These are phyloP conservation scores for Orchesellides sinensis DNA, from an alignment of 2,888 invertebrate genomes.

Conservation along the genomic window DNA sequence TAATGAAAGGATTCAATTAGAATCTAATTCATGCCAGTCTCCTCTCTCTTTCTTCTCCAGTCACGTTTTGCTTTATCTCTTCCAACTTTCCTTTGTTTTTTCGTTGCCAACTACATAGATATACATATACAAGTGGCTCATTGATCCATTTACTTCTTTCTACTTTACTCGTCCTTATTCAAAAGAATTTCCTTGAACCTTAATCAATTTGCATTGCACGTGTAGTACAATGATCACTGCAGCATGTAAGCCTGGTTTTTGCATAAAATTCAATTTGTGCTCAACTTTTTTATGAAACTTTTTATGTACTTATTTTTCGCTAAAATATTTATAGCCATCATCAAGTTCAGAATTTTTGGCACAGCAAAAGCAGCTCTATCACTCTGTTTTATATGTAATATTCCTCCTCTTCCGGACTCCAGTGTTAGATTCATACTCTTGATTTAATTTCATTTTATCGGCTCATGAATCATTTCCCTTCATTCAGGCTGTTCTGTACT, in stretches of 20 bases:
- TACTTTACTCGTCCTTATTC: not conserved
- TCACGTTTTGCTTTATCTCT: not conserved
- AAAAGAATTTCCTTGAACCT: not conserved
- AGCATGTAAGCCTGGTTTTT: too few species aligned
- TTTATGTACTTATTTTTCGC: too few species aligned
- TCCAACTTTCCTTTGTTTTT: not conserved
- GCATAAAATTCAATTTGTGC: not conserved
- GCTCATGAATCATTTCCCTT: slow-evolving; percentile 48
- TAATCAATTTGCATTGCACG: not conserved
- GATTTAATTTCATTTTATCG: slow-evolving; percentile 56
- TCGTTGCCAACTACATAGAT: too few species aligned
- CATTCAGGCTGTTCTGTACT: too few species aligned
- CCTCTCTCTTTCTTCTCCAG: not conserved
- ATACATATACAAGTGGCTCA: too few species aligned
- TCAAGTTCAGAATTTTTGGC: not conserved
- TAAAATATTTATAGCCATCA: too few species aligned
- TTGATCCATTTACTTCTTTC: too few species aligned
- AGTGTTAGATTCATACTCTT: not conserved
- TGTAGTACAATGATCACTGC: too few species aligned
- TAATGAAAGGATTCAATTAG: slow-evolving; percentile 46
- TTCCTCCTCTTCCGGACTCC: not conserved
- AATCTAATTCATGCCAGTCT: slow-evolving; percentile 1
- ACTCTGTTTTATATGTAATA: not conserved
- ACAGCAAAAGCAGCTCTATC: not conserved
- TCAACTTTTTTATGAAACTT: slow-evolving; percentile 2